Percentiles rank a stretch among this genome's conserved stretches.
Evolutionary conservation across 2,888 invertebrate species (phyloP).

Genomic region (Drosophila merina): DNA sequence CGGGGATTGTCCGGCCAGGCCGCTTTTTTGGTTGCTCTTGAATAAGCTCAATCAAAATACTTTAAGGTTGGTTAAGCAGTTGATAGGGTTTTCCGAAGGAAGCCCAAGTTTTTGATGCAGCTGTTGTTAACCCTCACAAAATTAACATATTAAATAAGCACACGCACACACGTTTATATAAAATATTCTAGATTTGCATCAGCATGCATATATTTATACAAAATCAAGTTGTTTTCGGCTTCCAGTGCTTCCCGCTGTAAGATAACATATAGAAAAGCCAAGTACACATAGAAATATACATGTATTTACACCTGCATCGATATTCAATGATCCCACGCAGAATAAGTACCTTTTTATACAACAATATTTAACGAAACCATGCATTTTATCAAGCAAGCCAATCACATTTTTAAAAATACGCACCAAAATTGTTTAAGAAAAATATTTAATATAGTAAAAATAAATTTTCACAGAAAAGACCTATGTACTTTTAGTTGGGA

Average conservation of each 20-base stretch:
- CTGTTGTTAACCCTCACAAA: conserved; percentile 20
- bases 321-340: conserved; percentile 64
- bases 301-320: conserved; percentile 41
- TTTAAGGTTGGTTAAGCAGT: conserved; percentile 23
- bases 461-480: conserved; percentile 2
- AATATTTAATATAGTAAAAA: conserved; percentile 35
- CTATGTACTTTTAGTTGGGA: conserved; percentile 3
- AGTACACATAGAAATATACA: conserved; percentile 25
- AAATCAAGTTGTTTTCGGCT: conserved; percentile 26
- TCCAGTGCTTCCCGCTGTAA: conserved; percentile 45
- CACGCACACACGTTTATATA: conserved; percentile 14
- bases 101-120: conserved; percentile 4
- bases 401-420: conserved; percentile 40
- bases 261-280: conserved; percentile 27
- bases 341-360: conserved; percentile 75
- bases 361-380: conserved; percentile 27
- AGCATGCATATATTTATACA: conserved; percentile 41
- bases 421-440: conserved; percentile 44
- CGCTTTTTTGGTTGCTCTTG: conserved; percentile 59
- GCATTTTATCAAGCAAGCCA: conserved; percentile 50
- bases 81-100: conserved; percentile 4
- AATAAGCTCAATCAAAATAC: conserved; percentile 63
- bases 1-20: conserved; percentile 13
- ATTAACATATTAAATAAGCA: conserved; percentile 12
- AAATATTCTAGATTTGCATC: conserved; percentile 32